Evolutionary conservation across 1,140 invertebrate species (phyloP), one percentile per base, ranked within the genome.

Genomic region (Nautilus pompilius): DNA sequence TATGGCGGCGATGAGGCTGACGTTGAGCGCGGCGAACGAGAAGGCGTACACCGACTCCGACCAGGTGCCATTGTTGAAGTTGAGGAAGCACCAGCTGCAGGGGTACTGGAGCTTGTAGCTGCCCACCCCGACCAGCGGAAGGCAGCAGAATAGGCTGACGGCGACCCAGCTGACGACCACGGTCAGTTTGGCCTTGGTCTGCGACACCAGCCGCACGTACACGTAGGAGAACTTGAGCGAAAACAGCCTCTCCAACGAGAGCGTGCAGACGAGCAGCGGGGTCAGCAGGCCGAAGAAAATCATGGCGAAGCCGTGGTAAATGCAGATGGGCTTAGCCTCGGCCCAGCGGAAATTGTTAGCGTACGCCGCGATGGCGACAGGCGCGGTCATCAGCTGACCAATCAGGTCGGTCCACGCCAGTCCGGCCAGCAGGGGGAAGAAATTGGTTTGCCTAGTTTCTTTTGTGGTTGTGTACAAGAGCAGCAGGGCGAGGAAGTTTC

Each of bases 51-150:
- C 71, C 3, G 70, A 61, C 26, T 80, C 76, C 0, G 59, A 54
- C 2, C 28, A n/a, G 59, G 66, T 74, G 60, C 83, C 76, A 29
- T 59, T 65, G 61, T 84, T 82, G 48, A 81, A 79, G 67, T 83
- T 83, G 53, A 83, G 62, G 63, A 83, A 84, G 65, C 83, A 84
- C 83, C 83, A 84, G 17, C 80, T 80, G 0, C 74, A 71, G 0
- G 83, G 83, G 74, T 76, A 82, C 66, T 84, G 82, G 10, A 74
- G 61, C 41, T 73, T 78, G 61, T 82, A 80, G 61, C 78, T 75
- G 0, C 83, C 83, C 29, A 84, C 74, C 15, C 78, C 77, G 49
- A 82, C 70, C 13, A 84, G 72, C 0, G 82, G 83, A 56, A 80
- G 66, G 3, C 76, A 61, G 57, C 77, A 75, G 55, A 83, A 78